Conservation (phyloP, 1,140 invertebrate species). For the Neodiprion fabricii region DNA sequence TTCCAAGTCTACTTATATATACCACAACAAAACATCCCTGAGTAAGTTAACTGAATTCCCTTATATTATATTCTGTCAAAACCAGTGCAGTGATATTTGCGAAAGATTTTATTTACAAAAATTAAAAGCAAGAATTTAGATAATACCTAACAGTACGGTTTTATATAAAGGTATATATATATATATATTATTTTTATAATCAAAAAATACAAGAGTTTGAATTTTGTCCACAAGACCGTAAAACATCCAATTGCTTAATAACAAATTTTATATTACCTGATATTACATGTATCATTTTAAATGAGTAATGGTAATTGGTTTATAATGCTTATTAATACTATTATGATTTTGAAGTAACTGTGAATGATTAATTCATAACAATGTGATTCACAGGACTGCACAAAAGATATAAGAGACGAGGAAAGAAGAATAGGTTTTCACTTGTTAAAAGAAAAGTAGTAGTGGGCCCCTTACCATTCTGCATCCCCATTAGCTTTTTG, state of each 20-base stretch:
- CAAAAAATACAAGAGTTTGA: too few species aligned
- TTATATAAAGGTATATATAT: too few species aligned
- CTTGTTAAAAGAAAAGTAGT: neutral
- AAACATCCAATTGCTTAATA: neutral
- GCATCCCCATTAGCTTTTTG: constrained; percentile 99
- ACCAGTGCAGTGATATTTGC: neutral
- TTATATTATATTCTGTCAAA: neutral
- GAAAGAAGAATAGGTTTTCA: neutral
- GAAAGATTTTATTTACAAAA: neutral
- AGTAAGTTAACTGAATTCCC: neutral
- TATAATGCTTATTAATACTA: neutral
- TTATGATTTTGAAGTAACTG: too few species aligned
- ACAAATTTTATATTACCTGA: neutral
- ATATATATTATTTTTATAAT: too few species aligned
- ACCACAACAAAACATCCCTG: neutral
- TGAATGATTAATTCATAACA: neutral
- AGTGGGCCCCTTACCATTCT: constrained; percentile 81
- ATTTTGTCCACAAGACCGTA: too few species aligned
- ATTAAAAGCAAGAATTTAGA: neutral
- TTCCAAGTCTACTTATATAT: neutral
- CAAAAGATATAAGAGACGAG: neutral
- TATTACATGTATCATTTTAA: neutral
- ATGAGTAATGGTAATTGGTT: constrained; percentile 1
- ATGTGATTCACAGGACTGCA: neutral
- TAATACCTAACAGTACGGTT: too few species aligned